A percentile compares a stretch with the other conserved stretches of the same genome.
These are phyloP conservation scores for Sylvilagus bachmani DNA, from an alignment of 2,113 vertebrate genomes.

Conservation along the genomic window DNA sequence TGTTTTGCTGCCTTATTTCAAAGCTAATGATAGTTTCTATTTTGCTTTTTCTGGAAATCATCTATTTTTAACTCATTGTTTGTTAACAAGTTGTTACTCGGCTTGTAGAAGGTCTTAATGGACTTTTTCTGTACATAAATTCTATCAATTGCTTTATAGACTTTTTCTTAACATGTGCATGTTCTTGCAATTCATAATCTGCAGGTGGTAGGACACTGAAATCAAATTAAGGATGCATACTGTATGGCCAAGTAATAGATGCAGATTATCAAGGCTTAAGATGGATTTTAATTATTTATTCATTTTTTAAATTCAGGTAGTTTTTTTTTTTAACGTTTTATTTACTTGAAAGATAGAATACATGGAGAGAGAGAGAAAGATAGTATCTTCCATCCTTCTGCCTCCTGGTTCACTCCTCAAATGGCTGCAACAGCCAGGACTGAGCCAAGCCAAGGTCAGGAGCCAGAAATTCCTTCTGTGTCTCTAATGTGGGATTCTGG, in stretches of 20 bases:
- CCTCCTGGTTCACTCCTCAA: no score
- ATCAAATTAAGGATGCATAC: slow-evolving; percentile 44
- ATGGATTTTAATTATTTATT: neutral
- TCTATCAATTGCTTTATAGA: slow-evolving; percentile 12
- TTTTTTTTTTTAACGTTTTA: no score
- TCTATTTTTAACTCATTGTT: slow-evolving; percentile 69
- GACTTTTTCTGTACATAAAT: slow-evolving; percentile 34
- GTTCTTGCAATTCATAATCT: slow-evolving; percentile 37
- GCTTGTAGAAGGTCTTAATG: slow-evolving; percentile 55
- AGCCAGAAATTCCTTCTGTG: no score
- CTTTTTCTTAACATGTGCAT: slow-evolving; percentile 37
- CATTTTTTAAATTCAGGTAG: no score
- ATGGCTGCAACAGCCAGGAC: no score
- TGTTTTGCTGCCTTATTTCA: slow-evolving; percentile 63
- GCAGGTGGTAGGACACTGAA: slow-evolving; percentile 18
- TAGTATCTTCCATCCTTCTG: no score
- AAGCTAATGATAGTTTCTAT: slow-evolving; percentile 62
- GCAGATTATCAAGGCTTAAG: neutral
- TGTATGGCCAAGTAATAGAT: neutral
- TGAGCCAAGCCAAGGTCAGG: no score
- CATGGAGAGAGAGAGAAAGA: no score
- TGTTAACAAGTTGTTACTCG: slow-evolving; percentile 48
- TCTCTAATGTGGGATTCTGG: no score
- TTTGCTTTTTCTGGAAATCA: slow-evolving; percentile 61
- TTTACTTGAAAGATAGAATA: no score